Base-by-base conservation (phyloP, 2,797 vertebrate species). In the Ctenochaetus hawaiiensis region DNA sequence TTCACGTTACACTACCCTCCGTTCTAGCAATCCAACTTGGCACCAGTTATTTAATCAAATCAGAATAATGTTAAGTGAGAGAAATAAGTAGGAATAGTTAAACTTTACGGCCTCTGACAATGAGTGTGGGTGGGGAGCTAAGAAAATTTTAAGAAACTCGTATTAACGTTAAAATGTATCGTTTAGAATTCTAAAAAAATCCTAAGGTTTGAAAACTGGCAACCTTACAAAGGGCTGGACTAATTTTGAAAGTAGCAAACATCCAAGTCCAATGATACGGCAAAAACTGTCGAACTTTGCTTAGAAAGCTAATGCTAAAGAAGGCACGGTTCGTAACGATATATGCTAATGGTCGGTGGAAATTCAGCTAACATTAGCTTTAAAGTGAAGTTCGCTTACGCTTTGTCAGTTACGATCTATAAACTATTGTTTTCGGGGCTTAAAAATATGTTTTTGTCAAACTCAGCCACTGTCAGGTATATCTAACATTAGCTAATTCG, bases 361-460 rank as follows among this genome's bases (percentile, higher is more conserved):
- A 66, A 67, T 43, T 10, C 26, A 60, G 71, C 59, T 80, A 77
- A 62, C n/a, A 16, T 79, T 82, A 78, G 79, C 83, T 44, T 67
- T 6, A 4, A 47, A 23, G 49, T 63, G 59, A 67, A 49, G 14
- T 63, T 59, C 8, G 58, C n/a, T n/a, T 13, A 23, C 30, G 30
- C 30, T 34, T 7, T 2, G 37, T 4, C 2, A 18, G 0, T 5
- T 17, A 8, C 18, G 22, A 8, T 0, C 1, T 4, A 1, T 0
- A 2, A 1, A 9, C 0, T 6, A 2, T 22, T 41, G 8, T 4
- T 26, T 30, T 10, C 14, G 2, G 4, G n/a, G 22, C 8, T 20
- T 17, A 2, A n/a, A 34, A 4, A 37, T 2, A 1, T 1, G 0
- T 37, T 34, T 13, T 2, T 17, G 5, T 51, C 2, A 49, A 8